Evolutionary conservation across 1,140 invertebrate genomes (phyloP).

Genomic region (Reticulitermes speratus): DNA sequence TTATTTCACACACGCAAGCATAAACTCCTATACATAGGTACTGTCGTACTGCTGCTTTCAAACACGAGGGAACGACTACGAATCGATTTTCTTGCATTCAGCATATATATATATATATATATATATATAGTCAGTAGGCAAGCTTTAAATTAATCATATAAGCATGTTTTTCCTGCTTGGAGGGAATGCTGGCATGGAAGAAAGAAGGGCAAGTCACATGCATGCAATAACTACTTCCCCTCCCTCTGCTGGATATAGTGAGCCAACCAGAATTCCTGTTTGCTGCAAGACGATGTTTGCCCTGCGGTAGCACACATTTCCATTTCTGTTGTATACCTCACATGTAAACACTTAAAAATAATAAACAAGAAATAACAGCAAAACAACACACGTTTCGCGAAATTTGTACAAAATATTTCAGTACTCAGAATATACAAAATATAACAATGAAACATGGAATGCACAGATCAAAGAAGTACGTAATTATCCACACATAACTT

Average conservation of each 20-base stretch:
- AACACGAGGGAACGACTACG: background rate
- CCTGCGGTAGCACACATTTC: background rate
- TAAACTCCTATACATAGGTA: background rate
- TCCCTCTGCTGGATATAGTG: background rate
- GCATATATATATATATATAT: too few relatives aligned
- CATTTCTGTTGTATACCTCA: background rate
- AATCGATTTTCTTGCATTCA: background rate
- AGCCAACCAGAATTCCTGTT: background rate
- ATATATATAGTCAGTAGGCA: background rate
- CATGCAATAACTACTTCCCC: background rate
- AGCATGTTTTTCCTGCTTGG: background rate
- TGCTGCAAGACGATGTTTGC: background rate
- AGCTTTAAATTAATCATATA: constrained; percentile 4
- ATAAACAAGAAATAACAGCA: too few relatives aligned
- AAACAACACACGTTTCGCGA: too few relatives aligned
- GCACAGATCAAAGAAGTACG: too few relatives aligned
- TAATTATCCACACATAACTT: too few relatives aligned
- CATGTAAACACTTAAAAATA: too few relatives aligned
- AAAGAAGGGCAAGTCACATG: background rate
- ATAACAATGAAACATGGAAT: too few relatives aligned
- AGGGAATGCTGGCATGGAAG: background rate
- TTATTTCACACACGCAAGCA: background rate
- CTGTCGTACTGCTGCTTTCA: background rate
- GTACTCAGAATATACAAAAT: too few relatives aligned
- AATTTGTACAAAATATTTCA: too few relatives aligned